phyloP scores from a whole-genome alignment of 1,140 invertebrate species.

The Lucilia cuprina region DNA sequence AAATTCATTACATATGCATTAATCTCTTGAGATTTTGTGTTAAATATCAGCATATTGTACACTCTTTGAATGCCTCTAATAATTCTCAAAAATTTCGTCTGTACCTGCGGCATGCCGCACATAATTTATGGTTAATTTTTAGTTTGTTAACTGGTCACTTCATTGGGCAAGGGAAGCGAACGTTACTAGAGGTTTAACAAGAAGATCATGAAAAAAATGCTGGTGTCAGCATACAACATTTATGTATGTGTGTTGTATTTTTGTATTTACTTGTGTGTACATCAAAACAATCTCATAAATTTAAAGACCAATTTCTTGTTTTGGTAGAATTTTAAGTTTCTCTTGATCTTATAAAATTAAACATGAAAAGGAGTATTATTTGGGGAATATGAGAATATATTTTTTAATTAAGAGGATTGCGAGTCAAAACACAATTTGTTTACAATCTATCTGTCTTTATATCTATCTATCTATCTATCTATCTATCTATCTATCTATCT shows the following conservation, averaged over 20 bases:
- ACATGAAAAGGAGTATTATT: too few species aligned
- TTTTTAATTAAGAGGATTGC: too few species aligned
- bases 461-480: too few species aligned
- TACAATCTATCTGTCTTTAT: too few species aligned
- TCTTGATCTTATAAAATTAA: not conserved
- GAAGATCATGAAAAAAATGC: not conserved
- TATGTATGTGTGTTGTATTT: not conserved
- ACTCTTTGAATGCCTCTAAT: not conserved
- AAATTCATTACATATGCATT: too few species aligned
- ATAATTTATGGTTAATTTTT: conserved; percentile 10
- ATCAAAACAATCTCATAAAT: conserved; percentile 28
- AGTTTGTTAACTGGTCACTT: conserved; percentile 12
- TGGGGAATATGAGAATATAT: too few species aligned
- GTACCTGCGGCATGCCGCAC: not conserved
- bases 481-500: too few species aligned
- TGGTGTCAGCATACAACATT: not conserved
- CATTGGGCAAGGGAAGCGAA: conserved; percentile 11
- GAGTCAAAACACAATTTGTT: too few species aligned
- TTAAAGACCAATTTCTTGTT: not conserved
- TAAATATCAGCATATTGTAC: not conserved
- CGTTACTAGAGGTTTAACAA: conserved; percentile 22
- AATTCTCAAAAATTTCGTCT: not conserved
- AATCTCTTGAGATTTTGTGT: too few species aligned
- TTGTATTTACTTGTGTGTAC: not conserved
- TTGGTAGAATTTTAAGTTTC: not conserved